phyloP scores from a whole-genome alignment of 2,113 vertebrate species.

The Larimichthys polyactis region DNA sequence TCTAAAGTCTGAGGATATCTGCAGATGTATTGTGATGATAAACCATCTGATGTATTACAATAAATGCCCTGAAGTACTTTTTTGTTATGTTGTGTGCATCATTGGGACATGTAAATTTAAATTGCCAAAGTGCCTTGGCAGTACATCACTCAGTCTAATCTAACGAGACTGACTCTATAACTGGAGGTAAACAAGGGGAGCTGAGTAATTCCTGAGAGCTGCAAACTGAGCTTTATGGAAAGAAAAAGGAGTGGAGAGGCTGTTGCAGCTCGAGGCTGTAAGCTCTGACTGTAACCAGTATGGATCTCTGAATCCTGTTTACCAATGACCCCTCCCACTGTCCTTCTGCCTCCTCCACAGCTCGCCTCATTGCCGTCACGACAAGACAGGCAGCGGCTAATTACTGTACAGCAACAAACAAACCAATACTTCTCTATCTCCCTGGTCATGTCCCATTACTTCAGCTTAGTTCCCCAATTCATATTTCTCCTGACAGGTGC shows the following conservation, averaged over 20 bases:
- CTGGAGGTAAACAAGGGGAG: conserved; percentile 40
- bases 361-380: conserved; percentile 54
- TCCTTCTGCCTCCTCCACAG: conserved; percentile 31
- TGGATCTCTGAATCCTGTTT: conserved; percentile 52
- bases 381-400: conserved; percentile 67
- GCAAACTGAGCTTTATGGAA: conserved; percentile 24
- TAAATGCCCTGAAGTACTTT: conserved; percentile 17
- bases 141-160: conserved; percentile 44
- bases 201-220: conserved; percentile 36
- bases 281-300: conserved; percentile 40
- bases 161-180: conserved; percentile 46
- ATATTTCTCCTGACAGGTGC: conserved; percentile 80
- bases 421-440: conserved; percentile 70
- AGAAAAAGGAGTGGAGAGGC: conserved; percentile 4
- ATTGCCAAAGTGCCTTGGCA: conserved; percentile 41
- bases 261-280: conserved; percentile 6
- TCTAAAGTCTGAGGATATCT: not conserved
- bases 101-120: conserved; percentile 22
- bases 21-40: conserved; percentile 10
- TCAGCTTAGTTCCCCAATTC: conserved; percentile 66
- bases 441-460: conserved; percentile 80
- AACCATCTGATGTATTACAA: conserved; percentile 21
- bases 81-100: conserved; percentile 13
- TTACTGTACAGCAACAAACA: conserved; percentile 74
- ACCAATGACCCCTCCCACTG: conserved; percentile 38